A percentile compares a stretch with the other conserved stretches of the same genome.
phyloP scores from a whole-genome alignment of 2,113 vertebrate genomes.

The Himantopus leucocephalus region DNA sequence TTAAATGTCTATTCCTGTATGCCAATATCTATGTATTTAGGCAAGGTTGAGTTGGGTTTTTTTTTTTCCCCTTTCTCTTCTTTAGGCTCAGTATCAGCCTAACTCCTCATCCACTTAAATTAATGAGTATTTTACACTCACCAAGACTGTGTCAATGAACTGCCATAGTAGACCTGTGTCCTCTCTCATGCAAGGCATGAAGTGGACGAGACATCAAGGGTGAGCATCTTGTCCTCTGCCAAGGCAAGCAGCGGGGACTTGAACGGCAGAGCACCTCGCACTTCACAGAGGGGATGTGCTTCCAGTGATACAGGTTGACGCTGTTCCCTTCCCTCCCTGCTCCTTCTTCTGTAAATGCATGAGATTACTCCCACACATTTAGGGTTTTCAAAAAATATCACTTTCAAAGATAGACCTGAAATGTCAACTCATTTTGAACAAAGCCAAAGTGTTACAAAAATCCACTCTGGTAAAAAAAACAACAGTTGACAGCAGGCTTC shows the following conservation, averaged over 20 bases:
- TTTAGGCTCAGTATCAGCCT: background rate
- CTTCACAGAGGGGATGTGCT: fast-evolving
- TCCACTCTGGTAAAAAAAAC: background rate
- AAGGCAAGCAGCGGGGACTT: fast-evolving
- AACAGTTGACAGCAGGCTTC: background rate
- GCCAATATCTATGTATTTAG: background rate
- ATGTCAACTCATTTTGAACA: background rate
- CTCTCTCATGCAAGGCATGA: background rate
- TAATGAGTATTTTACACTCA: background rate
- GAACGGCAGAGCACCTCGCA: background rate
- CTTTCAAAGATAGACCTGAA: background rate
- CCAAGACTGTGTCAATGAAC: background rate
- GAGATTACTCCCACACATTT: background rate
- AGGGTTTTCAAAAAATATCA: background rate
- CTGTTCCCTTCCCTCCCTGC: background rate
- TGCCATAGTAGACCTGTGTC: background rate
- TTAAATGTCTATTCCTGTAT: background rate
- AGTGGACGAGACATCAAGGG: fast-evolving
- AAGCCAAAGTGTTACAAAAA: background rate
- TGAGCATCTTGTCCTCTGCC: background rate
- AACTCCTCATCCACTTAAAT: background rate
- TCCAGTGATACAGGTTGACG: background rate
- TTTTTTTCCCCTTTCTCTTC: fast-evolving
- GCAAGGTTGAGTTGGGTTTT: background rate
- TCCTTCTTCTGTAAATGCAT: background rate